A percentile compares a stretch with the other conserved stretches of the same genome.
phyloP scores from a whole-genome alignment of 2,797 vertebrate species.

The Eutrigla gurnardus region DNA sequence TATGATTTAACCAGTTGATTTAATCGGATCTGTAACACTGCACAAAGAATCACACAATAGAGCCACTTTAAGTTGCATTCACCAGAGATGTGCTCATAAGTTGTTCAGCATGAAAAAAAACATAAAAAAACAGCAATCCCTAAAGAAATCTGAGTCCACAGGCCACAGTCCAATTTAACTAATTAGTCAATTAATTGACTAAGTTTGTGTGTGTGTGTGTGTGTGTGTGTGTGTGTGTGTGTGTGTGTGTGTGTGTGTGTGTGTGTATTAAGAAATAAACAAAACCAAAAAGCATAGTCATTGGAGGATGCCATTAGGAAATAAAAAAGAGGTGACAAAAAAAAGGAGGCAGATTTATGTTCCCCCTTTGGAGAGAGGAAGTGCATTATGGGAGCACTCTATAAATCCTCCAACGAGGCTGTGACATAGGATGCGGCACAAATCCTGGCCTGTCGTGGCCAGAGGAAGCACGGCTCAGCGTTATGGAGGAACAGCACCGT shows the following conservation, averaged over 20 bases:
- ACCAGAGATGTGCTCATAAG: neutral
- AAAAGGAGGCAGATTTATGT: slow-evolving; percentile 72
- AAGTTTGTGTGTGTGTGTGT: neutral
- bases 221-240: slow-evolving; percentile 2
- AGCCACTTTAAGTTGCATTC: neutral
- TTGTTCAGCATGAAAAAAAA: neutral
- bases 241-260: slow-evolving; percentile 10
- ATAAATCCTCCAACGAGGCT: slow-evolving; percentile 73
- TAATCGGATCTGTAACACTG: too few relatives aligned
- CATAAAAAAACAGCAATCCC: too few relatives aligned
- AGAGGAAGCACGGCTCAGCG: slow-evolving; percentile 25
- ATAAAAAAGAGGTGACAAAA: slow-evolving; percentile 67
- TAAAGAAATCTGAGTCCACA: too few relatives aligned
- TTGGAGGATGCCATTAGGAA: slow-evolving; percentile 71
- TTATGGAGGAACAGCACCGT: slow-evolving; percentile 42
- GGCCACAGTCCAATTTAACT: neutral
- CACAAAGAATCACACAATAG: too few relatives aligned
- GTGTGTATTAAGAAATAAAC: slow-evolving; percentile 36
- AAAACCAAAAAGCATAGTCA: slow-evolving; percentile 49
- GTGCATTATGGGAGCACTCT: slow-evolving; percentile 70
- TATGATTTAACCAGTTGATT: neutral
- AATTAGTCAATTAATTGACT: too few relatives aligned
- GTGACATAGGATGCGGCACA: slow-evolving; percentile 58
- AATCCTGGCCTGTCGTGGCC: slow-evolving; percentile 45
- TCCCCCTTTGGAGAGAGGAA: slow-evolving; percentile 58